Evolutionary conservation across 23 tunicate genomes (phyloP), one percentile per base, ranked within the genome.

Genomic region (Styela clava): DNA sequence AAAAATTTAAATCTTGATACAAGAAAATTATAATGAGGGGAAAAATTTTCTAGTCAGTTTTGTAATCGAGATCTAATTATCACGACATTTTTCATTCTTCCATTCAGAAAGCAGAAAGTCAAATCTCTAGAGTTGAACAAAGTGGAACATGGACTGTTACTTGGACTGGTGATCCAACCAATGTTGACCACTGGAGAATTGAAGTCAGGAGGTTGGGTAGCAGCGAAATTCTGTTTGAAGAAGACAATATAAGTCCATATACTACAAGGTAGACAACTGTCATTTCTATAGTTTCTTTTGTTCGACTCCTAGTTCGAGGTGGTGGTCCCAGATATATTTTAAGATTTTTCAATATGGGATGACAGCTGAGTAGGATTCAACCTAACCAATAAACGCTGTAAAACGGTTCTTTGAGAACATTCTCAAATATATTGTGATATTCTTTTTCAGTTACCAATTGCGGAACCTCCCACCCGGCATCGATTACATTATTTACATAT

Each of bases 171-270:
- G 24, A 52, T 26, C 0, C 24, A 19, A 16, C 23, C 26, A 64
- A 76, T 7, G 81, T 76, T 44, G 81, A 76, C 64, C 64, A 76
- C 65, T 76, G 81, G 81, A 76, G 37, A 52, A 76, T 76, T 22
- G 64, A 44, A 44, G 81, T 76, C 18, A 36, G 65, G 21, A 52
- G 65, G 19, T 20, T 21, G 0, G 81, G 64, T 0, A n/a, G 16
- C 21, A 1, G 27, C 9, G n/a, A 36, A 24, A 52, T 76, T 12
- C 18, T 76, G 65, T 56, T 35, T 25, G 0, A 9, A 0, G 2
- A 44, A 22, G 81, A 76, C 52, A 76, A 76, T 0, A 76, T 76
- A 9, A 44, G 37, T 44, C 81, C 33, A 1, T 44, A 26, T 22
- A 29, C 37, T 0, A 76, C 81, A 2, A 76, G 81, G 81, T 76